A percentile compares a stretch with the other conserved stretches of the same genome.
phyloP scores from a whole-genome alignment of 1,140 invertebrate genomes.

The Heliothis virescens region DNA sequence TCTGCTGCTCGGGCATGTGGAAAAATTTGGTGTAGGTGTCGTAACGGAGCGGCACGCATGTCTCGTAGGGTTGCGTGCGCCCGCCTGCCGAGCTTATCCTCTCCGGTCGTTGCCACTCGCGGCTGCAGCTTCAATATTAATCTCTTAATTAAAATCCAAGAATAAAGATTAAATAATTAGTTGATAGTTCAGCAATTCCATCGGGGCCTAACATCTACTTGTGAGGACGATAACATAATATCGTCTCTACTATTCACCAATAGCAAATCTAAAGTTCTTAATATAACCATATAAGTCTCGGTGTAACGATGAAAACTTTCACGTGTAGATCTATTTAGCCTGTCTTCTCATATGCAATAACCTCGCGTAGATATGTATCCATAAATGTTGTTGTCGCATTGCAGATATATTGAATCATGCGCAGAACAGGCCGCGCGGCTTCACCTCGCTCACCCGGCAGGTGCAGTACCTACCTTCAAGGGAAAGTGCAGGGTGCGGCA shows the following conservation, averaged over 20 bases:
- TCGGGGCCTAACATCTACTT: neutral
- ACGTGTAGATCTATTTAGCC: constrained; percentile 56
- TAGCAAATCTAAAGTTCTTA: neutral
- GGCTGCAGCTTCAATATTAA: constrained; percentile 73
- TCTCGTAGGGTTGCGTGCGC: constrained; percentile 80
- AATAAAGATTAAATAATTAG: constrained; percentile 37
- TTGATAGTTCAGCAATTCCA: constrained; percentile 14
- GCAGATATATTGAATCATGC: constrained; percentile 61
- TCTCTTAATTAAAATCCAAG: constrained; percentile 79
- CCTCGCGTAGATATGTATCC: constrained; percentile 63
- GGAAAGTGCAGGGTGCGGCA: constrained; percentile 81
- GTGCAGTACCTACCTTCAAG: constrained; percentile 63
- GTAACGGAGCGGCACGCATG: constrained; percentile 83
- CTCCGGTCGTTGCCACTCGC: constrained; percentile 71
- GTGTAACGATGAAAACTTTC: constrained; percentile 54
- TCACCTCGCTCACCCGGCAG: constrained; percentile 72
- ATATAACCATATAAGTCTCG: neutral
- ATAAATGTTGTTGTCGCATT: constrained; percentile 61
- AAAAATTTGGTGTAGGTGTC: constrained; percentile 85
- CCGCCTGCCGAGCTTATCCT: constrained; percentile 73
- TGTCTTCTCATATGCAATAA: constrained; percentile 63
- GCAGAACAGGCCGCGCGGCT: constrained; percentile 63
- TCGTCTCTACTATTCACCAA: neutral
- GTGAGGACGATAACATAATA: neutral
- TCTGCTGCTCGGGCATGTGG: constrained; percentile 85